A percentile compares a stretch with the other conserved stretches of the same genome.
Conservation (phyloP, 2,113 vertebrate species). For the Myodes glareolus region DNA sequence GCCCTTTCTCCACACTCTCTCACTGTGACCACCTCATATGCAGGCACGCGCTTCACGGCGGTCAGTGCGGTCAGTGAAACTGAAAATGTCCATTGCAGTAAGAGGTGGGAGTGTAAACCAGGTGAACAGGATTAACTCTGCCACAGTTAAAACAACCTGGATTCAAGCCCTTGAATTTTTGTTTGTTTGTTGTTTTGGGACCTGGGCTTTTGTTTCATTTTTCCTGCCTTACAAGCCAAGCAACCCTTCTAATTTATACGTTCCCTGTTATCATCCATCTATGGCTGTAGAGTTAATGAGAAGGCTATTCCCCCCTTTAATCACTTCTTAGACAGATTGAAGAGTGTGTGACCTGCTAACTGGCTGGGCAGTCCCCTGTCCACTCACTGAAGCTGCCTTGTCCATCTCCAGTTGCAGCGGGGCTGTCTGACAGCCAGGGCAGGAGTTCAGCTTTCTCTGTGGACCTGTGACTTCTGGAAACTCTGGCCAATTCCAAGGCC, state of each 20-base stretch:
- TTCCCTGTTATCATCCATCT: background rate
- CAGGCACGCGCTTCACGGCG: background rate
- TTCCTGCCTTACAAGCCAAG: background rate
- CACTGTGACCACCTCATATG: background rate
- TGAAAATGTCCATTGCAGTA: background rate
- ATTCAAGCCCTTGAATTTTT: background rate
- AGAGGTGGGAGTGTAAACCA: background rate
- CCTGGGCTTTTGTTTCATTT: background rate
- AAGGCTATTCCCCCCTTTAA: background rate
- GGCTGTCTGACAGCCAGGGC: background rate
- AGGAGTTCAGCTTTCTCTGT: background rate
- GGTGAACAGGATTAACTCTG: background rate
- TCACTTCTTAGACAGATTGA: background rate
- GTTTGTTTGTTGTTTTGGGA: background rate
- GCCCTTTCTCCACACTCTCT: background rate
- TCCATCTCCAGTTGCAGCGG: too few relatives aligned
- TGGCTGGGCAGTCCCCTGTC: background rate
- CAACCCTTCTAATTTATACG: background rate
- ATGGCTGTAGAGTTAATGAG: background rate
- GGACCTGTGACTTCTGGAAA: constrained; percentile 14
- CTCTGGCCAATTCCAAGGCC: background rate
- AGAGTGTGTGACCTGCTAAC: background rate
- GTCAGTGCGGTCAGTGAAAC: background rate
- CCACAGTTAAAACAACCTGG: background rate
- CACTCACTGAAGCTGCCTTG: background rate